Evolutionary conservation across 2,797 vertebrate species (phyloP), one percentile per base, ranked within the genome.

Genomic region (Melanotaenia boesemani): DNA sequence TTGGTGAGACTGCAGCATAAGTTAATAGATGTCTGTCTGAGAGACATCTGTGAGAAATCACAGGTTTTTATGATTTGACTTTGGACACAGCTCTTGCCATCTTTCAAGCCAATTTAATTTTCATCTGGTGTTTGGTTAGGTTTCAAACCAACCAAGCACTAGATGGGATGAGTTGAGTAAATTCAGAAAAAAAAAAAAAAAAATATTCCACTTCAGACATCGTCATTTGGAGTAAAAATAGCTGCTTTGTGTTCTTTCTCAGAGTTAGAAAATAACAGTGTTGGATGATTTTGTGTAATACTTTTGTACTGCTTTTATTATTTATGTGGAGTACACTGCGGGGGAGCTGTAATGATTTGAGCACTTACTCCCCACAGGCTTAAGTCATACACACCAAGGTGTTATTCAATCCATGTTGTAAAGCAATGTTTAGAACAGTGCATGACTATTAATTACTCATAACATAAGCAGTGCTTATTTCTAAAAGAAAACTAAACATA

Each of bases 401-500:
- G 44, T 44, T 70, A 32, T 46, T 41, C 18, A 69, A 84, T 76
- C 78, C 39, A 71, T 60, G 5, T 71, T 59, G 34, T 18, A 24
- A 77, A 48, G 37, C 39, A 24, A 60, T 54, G 41, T 72, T 70
- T 32, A 48, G 16, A 78, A 66, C 37, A 72, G 18, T 39, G 24
- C 18, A 39, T 55, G 55, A 70, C 65, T 72, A 44, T 50, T 39
- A 63, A 75, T 82, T 60, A 83, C 72, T 34, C 34, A 56, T 67
- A 63, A 71, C 37, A 65, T 30, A 70, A 68, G 37, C 34, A 55
- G 55, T 32, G 48, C 63, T 63, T 37, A 67, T 76, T 68, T 59
- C 41, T 58, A 10, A 30, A 18, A 34, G 68, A 63, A 81, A 86
- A 76, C 58, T 32, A 63, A 77, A 87, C 44, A 68, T 84, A 84